Conservation (phyloP, 2,797 vertebrate species). For the Enteromius fasciolatus region DNA sequence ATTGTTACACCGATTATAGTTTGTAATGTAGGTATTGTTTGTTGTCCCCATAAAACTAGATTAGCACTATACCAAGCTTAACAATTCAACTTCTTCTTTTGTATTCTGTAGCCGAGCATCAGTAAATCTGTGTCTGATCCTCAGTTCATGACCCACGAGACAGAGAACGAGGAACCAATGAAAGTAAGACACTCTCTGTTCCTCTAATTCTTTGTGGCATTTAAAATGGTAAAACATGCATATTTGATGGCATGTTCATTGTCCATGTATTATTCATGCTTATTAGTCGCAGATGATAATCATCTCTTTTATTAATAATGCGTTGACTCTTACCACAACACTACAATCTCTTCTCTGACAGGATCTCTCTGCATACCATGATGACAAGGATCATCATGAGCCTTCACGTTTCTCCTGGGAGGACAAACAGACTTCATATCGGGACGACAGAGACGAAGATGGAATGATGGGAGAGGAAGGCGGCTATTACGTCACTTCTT, state of each 20-base stretch:
- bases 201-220: constrained; percentile 21
- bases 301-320: not conserved
- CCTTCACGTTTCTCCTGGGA: constrained; percentile 67
- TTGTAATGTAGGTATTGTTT: not conserved
- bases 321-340: constrained; percentile 22
- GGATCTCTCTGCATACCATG: constrained; percentile 72
- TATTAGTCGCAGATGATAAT: constrained; percentile 13
- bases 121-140: constrained; percentile 6
- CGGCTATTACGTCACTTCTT: constrained; percentile 24
- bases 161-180: constrained; percentile 69
- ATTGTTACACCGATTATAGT: not conserved
- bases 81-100: not conserved
- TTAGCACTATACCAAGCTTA: not conserved
- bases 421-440: constrained; percentile 68
- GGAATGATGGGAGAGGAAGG: constrained; percentile 9
- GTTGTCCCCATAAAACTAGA: not conserved
- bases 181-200: constrained; percentile 64
- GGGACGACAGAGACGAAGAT: constrained; percentile 31
- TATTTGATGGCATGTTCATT: constrained; percentile 27
- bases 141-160: constrained; percentile 52
- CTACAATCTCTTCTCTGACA: constrained; percentile 53
- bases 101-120: constrained; percentile 51
- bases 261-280: not conserved
- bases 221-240: constrained; percentile 24
- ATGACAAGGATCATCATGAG: constrained; percentile 41